These are phyloP conservation scores for Salvelinus namaycush DNA, from an alignment of 2,113 vertebrate genomes.

Conservation along the genomic window DNA sequence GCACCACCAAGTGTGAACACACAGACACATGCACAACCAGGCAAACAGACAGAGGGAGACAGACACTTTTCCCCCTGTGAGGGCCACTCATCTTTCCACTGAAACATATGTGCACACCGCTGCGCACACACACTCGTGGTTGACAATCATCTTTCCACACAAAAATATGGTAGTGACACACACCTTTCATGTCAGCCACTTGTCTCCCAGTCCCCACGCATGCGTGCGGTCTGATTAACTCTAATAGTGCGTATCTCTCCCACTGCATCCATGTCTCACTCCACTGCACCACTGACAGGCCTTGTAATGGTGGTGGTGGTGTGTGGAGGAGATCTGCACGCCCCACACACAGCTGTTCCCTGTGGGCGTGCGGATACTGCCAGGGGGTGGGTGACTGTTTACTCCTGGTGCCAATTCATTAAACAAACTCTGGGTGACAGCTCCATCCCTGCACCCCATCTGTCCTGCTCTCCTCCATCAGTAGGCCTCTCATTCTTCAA, in stretches of 20 bases:
- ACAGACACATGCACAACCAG: neutral
- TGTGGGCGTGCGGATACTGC: conserved; percentile 53
- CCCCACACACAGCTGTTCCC: conserved; percentile 68
- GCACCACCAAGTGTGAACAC: neutral
- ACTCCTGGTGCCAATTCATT: conserved; percentile 68
- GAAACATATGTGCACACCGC: conserved; percentile 13
- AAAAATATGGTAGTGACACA: neutral
- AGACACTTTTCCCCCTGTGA: conserved; percentile 21
- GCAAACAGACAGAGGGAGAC: neutral
- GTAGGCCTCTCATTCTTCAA: conserved; percentile 12
- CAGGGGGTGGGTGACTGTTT: conserved; percentile 34
- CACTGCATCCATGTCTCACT: conserved; percentile 41
- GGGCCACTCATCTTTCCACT: conserved; percentile 20
- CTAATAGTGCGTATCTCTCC: conserved; percentile 54
- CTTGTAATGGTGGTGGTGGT: conserved; percentile 35
- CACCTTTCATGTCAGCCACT: neutral
- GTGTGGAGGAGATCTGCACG: conserved; percentile 31
- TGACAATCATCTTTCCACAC: neutral
- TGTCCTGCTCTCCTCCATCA: conserved; percentile 36
- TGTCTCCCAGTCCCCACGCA: conserved; percentile 5
- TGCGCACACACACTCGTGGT: neutral
- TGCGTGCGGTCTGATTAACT: conserved; percentile 69
- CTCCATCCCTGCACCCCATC: conserved; percentile 55
- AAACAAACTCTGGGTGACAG: conserved; percentile 62
- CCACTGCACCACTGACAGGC: conserved; percentile 63